phyloP scores from a whole-genome alignment of 2,797 vertebrate species.

The Eleutherodactylus coqui region DNA sequence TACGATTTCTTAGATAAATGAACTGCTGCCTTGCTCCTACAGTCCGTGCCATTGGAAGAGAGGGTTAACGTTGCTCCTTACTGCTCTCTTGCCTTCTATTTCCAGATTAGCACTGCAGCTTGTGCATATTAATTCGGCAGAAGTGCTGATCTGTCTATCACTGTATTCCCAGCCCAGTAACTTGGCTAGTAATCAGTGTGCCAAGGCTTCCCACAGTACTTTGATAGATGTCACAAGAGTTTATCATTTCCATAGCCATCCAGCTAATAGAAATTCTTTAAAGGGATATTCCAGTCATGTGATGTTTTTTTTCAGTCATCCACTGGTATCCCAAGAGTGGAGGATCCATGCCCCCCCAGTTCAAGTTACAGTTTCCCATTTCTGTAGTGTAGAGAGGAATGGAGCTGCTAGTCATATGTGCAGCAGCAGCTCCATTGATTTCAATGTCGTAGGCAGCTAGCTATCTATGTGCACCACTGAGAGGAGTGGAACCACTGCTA shows the following conservation, averaged over 20 bases:
- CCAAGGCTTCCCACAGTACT: constrained; percentile 18
- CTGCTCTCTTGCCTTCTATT: constrained; percentile 50
- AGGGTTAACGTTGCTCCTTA: constrained; percentile 42
- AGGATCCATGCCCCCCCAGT: too few relatives aligned
- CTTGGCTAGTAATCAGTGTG: constrained; percentile 44
- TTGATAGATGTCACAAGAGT: constrained; percentile 14
- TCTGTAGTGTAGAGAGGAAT: too few relatives aligned
- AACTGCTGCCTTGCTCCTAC: not conserved
- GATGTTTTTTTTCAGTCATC: too few relatives aligned
- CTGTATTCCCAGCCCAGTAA: constrained; percentile 51
- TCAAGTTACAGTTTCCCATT: too few relatives aligned
- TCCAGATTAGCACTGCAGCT: constrained; percentile 56
- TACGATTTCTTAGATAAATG: not conserved
- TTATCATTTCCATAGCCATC: constrained; percentile 9
- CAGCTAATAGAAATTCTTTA: not conserved
- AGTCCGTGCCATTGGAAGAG: not conserved
- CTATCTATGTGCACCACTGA: too few relatives aligned
- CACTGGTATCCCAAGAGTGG: too few relatives aligned
- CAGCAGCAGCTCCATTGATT: too few relatives aligned
- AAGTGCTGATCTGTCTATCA: constrained; percentile 60
- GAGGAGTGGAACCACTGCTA: too few relatives aligned
- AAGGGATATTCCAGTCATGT: too few relatives aligned
- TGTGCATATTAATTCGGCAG: constrained; percentile 57
- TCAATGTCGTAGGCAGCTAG: too few relatives aligned
- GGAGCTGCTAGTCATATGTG: too few relatives aligned